A percentile compares a stretch with the other conserved stretches of the same genome.
Conservation (phyloP, 30 jellyfish, hydroid and myxozoan genomes). For the Haliclystus octoradiatus region DNA sequence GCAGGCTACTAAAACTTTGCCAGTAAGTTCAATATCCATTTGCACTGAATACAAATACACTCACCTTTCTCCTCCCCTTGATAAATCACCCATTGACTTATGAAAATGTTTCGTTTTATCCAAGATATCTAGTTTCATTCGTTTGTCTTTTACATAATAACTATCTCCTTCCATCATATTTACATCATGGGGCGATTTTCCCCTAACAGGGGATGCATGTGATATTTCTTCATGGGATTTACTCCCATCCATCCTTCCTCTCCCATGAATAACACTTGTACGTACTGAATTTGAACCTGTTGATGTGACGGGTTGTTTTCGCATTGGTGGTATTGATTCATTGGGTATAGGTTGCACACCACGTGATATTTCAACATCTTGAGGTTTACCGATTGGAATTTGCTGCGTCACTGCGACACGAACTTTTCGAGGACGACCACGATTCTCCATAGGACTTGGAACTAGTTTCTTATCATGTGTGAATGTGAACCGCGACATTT, state of each 20-base stretch:
- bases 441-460: constrained; percentile 82
- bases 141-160: neutral
- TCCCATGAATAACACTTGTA: constrained; percentile 83
- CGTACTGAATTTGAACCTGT: constrained; percentile 50
- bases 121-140: neutral
- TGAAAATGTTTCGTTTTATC: no score
- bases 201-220: no score
- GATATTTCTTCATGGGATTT: no score
- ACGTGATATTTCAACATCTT: constrained; percentile 70
- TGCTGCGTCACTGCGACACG: constrained; percentile 83
- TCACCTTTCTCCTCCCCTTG: no score
- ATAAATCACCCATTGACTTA: no score
- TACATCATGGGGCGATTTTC: neutral
- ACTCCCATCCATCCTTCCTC: neutral
- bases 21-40: no score
- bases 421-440: constrained; percentile 94
- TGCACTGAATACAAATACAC: no score
- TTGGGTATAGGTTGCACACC: constrained; percentile 37
- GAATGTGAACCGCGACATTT: constrained; percentile 77
- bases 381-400: constrained; percentile 75
- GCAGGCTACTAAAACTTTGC: no score
- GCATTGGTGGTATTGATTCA: neutral
- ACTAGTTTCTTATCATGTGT: constrained; percentile 62
- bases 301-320: neutral
- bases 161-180: neutral